A percentile compares a stretch with the other conserved stretches of the same genome.
These are phyloP conservation scores for Cyprinella venusta DNA, from an alignment of 2,797 vertebrate species.

Conservation along the genomic window DNA sequence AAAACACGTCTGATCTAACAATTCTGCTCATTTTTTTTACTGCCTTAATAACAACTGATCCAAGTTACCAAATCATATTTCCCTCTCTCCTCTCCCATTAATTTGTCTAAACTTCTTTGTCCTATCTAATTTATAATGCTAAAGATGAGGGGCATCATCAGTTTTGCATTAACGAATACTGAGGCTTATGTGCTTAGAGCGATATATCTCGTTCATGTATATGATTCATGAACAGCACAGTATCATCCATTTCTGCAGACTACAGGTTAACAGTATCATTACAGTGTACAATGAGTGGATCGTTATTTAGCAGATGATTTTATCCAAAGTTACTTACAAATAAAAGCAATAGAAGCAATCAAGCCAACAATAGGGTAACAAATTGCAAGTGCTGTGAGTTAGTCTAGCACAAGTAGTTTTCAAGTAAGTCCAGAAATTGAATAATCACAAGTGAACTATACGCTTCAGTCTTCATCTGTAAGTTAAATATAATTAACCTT, in stretches of 20 bases:
- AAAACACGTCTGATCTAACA: background rate
- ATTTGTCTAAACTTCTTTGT: too few species aligned
- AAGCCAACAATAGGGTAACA: background rate
- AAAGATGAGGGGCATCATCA: background rate
- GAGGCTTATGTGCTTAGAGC: slow-evolving; percentile 7
- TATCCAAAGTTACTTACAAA: background rate
- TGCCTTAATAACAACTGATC: background rate
- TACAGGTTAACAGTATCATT: slow-evolving; percentile 5
- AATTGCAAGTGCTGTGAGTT: background rate
- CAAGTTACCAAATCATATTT: background rate
- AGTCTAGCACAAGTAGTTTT: background rate
- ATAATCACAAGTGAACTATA: too few species aligned
- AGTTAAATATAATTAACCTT: too few species aligned
- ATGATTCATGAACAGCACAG: slow-evolving; percentile 22
- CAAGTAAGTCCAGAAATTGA: too few species aligned
- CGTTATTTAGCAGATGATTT: background rate
- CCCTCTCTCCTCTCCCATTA: background rate
- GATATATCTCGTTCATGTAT: background rate
- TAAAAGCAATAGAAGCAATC: background rate
- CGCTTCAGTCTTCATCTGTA: too few species aligned
- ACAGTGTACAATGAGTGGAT: background rate
- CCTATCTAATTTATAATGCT: background rate
- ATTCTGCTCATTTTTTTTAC: background rate
- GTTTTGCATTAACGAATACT: slow-evolving; percentile 22
- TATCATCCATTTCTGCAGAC: slow-evolving; percentile 7